These are phyloP conservation scores for Acrobasis consociella DNA, from an alignment of 2,888 invertebrate species.

Conservation along the genomic window DNA sequence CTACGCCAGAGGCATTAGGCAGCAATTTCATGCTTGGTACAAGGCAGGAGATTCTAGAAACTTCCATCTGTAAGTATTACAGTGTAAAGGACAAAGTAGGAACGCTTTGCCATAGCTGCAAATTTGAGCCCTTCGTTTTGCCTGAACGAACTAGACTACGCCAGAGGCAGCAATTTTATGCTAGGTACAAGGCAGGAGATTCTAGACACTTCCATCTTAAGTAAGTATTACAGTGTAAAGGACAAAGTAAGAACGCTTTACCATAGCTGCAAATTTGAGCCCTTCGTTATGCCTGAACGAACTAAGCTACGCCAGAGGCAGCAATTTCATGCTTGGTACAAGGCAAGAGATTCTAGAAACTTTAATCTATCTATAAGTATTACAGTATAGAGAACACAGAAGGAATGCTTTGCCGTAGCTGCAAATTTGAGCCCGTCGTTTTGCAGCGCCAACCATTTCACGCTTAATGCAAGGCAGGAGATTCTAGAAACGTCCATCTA, in stretches of 20 bases:
- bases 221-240: neutral
- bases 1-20: too few species aligned
- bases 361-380: neutral
- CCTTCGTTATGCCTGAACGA: slow-evolving; percentile 37
- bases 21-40: too few species aligned
- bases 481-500: too few species aligned
- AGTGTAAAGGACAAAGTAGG: neutral
- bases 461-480: too few species aligned
- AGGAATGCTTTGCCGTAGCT: neutral
- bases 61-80: neutral
- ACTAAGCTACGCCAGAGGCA: slow-evolving; percentile 15
- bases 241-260: neutral
- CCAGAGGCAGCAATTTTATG: neutral
- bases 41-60: too few species aligned
- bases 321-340: slow-evolving; percentile 15
- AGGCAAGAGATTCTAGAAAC: neutral
- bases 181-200: too few species aligned
- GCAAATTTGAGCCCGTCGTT: slow-evolving; percentile 16
- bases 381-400: neutral
- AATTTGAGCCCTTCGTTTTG: slow-evolving; percentile 41
- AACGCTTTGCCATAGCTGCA: neutral
- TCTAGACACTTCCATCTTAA: too few species aligned
- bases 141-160: slow-evolving; percentile 25
- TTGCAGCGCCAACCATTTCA: too few species aligned
- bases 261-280: slow-evolving; percentile 31